These are phyloP conservation scores for Steatocranus sp. DNA, from an alignment of 2,797 vertebrate genomes.

Conservation along the genomic window DNA sequence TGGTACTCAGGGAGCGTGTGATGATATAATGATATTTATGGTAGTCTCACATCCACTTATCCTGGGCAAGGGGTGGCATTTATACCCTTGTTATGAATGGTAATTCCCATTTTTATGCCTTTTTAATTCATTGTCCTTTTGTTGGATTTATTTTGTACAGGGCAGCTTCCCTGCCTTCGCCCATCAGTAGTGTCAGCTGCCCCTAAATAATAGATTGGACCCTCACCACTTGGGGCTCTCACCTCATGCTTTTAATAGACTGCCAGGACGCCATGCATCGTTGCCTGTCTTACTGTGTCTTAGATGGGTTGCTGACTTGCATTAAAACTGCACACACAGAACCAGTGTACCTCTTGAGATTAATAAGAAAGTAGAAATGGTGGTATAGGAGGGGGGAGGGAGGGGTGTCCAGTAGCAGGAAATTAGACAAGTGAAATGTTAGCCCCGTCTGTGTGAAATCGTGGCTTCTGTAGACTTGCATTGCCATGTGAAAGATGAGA, in stretches of 20 bases:
- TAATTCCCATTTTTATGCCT: neutral
- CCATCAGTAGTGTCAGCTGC: conserved; percentile 59
- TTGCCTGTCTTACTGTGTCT: neutral
- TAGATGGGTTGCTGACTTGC: neutral
- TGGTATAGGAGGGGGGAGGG: neutral
- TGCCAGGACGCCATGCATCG: neutral
- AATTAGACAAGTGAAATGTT: conserved; percentile 15
- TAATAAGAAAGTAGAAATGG: neutral
- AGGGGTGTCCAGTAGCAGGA: neutral
- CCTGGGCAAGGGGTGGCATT: neutral
- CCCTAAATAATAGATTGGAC: conserved; percentile 71
- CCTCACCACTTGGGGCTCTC: conserved; percentile 52
- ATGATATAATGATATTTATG: neutral
- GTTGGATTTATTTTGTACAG: neutral
- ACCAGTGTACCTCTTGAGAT: neutral
- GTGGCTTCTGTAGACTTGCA: conserved; percentile 23
- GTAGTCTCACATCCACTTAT: neutral
- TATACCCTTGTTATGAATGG: neutral
- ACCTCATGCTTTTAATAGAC: conserved; percentile 65
- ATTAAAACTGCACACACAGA: neutral
- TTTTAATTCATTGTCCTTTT: neutral
- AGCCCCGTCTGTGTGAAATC: conserved; percentile 6
- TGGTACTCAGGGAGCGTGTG: neutral
- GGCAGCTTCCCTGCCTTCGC: conserved; percentile 16
- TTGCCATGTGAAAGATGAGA: conserved; percentile 56